phyloP scores from a whole-genome alignment of 2,797 vertebrate species.

The Gastrophryne carolinensis region DNA sequence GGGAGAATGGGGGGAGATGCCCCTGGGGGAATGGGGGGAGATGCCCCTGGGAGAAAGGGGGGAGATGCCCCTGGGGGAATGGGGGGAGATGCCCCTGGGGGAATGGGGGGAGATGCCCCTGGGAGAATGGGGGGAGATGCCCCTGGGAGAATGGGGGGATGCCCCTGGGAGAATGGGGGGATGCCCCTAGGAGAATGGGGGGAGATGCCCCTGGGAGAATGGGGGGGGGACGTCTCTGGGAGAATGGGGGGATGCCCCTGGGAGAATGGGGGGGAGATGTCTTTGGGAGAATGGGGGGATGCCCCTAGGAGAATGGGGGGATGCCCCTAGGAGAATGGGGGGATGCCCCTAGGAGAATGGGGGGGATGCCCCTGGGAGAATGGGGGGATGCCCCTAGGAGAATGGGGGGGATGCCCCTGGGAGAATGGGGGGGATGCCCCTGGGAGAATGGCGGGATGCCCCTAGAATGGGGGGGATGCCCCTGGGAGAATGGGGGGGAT shows the following conservation, averaged over 20 bases:
- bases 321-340: not conserved
- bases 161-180: no score
- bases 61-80: no score
- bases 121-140: not conserved
- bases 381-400: not conserved
- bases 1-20: not conserved
- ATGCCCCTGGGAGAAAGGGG: no score
- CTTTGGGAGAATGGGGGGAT: not conserved
- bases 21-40: no score
- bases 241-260: no score
- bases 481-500: no score
- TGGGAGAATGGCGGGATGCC: not conserved
- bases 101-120: no score
- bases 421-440: not conserved
- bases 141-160: no score
- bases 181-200: no score
- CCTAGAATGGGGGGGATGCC: not conserved
- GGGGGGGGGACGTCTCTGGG: no score
- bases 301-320: not conserved
- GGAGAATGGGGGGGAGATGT: not conserved
- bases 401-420: not conserved
- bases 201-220: no score
- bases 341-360: not conserved
- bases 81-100: no score
- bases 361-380: not conserved